These are phyloP conservation scores for Pipistrellus kuhlii DNA, from an alignment of 2,797 vertebrate species.

Conservation along the genomic window DNA sequence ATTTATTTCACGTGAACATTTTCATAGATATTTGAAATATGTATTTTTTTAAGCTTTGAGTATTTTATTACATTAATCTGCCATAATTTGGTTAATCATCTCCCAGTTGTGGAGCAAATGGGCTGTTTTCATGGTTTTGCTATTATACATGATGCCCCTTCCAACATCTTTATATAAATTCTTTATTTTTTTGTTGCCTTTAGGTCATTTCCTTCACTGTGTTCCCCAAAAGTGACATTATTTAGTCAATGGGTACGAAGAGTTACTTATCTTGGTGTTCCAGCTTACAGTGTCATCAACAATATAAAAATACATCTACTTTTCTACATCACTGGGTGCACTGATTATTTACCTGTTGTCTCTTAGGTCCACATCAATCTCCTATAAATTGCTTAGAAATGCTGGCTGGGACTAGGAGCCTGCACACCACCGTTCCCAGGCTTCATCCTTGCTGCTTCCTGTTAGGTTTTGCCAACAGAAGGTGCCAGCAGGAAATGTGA, in stretches of 20 bases:
- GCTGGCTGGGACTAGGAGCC: background rate
- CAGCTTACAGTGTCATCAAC: background rate
- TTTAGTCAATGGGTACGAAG: background rate
- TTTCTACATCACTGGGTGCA: background rate
- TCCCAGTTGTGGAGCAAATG: background rate
- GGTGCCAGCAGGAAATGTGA: constrained; percentile 30
- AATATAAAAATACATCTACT: background rate
- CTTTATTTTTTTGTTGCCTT: constrained; percentile 10
- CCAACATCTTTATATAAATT: constrained; percentile 47
- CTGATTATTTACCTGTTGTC: background rate
- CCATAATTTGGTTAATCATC: constrained; percentile 7
- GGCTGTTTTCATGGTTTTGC: constrained; percentile 39
- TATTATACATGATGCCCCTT: constrained; percentile 50
- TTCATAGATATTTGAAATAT: constrained; percentile 63
- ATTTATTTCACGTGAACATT: constrained; percentile 52
- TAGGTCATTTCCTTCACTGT: constrained; percentile 42
- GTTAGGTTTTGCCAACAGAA: background rate
- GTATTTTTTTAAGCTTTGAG: background rate
- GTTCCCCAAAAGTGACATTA: background rate
- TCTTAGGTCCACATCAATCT: background rate
- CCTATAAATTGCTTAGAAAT: background rate
- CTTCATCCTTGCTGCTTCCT: background rate
- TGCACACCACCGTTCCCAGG: background rate
- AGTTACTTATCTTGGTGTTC: background rate
- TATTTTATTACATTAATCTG: constrained; percentile 44